phyloP scores from a whole-genome alignment of 2,888 invertebrate genomes.

The Hedya salicella region DNA sequence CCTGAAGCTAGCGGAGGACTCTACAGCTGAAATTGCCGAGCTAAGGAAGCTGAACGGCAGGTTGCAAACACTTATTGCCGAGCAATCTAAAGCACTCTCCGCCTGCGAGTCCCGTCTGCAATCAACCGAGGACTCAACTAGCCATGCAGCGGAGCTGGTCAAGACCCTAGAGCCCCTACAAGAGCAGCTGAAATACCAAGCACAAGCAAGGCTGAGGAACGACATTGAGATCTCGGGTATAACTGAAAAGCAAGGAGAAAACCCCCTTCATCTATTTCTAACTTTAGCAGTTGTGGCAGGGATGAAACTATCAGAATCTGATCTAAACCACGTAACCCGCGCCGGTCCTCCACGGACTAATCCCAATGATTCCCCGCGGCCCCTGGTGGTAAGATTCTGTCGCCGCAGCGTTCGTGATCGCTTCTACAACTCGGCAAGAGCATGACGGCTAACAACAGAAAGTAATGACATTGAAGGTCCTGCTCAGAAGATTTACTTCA shows the following conservation, averaged over 20 bases:
- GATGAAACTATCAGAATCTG: not conserved
- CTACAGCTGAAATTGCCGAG: too few species aligned
- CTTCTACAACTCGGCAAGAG: slow-evolving; percentile 2
- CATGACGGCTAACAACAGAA: not conserved
- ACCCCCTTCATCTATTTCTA: not conserved
- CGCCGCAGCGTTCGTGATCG: slow-evolving; percentile 6
- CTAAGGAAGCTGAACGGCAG: too few species aligned
- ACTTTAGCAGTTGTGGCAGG: not conserved
- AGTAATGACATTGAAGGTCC: too few species aligned
- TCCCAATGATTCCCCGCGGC: not conserved
- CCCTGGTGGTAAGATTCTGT: slow-evolving; percentile 9
- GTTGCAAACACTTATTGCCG: too few species aligned
- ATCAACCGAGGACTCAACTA: too few species aligned
- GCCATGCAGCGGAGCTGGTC: too few species aligned
- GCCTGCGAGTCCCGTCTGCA: too few species aligned
- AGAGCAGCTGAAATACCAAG: not conserved
- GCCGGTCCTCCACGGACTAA: not conserved
- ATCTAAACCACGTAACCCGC: not conserved
- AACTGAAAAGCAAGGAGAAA: not conserved
- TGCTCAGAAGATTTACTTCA: too few species aligned
- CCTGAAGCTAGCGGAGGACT: too few species aligned
- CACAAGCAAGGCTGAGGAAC: not conserved
- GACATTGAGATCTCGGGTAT: slow-evolving; percentile 11
- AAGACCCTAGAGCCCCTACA: not conserved
- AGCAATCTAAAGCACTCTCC: too few species aligned